Conservation (phyloP, 1,140 invertebrate species). For the Andricus grossulariae region DNA sequence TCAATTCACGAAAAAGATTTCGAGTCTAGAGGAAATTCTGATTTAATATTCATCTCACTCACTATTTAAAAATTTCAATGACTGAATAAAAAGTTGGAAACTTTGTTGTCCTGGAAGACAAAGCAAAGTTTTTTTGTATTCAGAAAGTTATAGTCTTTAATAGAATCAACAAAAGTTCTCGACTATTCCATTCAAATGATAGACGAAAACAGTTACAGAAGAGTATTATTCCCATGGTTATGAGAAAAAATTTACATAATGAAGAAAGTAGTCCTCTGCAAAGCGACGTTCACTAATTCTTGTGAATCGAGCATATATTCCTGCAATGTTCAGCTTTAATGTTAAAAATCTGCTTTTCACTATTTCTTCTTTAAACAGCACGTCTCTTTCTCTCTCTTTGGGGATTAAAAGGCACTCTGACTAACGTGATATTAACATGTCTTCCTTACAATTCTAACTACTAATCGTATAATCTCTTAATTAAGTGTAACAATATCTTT, state of each 20-base stretch:
- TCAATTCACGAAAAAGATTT: too few relatives aligned
- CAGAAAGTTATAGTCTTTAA: constrained; percentile 6
- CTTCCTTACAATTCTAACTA: constrained; percentile 11
- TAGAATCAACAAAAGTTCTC: neutral
- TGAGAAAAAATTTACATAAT: constrained; percentile 17
- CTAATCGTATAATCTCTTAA: constrained; percentile 18
- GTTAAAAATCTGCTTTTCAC: constrained; percentile 25
- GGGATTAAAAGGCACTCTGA: constrained; percentile 2
- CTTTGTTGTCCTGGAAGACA: neutral
- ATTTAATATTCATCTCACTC: neutral
- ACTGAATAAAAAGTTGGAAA: neutral
- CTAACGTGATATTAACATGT: constrained; percentile 7
- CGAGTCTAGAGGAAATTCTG: neutral
- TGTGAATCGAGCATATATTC: neutral
- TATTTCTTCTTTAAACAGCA: constrained; percentile 13
- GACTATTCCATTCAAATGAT: neutral
- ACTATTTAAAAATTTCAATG: neutral
- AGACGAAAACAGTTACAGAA: constrained; percentile 5
- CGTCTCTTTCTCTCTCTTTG: neutral
- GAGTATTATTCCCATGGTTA: neutral
- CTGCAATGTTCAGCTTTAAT: constrained; percentile 21
- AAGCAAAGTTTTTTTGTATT: constrained; percentile 1
- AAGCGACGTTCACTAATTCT: neutral
- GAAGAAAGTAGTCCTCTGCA: constrained; percentile 3
- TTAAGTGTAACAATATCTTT: constrained; percentile 13